A percentile compares a stretch with the other conserved stretches of the same genome.
Evolutionary conservation across 2,113 vertebrate genomes (phyloP).

Genomic region (Chelonoidis abingdonii): DNA sequence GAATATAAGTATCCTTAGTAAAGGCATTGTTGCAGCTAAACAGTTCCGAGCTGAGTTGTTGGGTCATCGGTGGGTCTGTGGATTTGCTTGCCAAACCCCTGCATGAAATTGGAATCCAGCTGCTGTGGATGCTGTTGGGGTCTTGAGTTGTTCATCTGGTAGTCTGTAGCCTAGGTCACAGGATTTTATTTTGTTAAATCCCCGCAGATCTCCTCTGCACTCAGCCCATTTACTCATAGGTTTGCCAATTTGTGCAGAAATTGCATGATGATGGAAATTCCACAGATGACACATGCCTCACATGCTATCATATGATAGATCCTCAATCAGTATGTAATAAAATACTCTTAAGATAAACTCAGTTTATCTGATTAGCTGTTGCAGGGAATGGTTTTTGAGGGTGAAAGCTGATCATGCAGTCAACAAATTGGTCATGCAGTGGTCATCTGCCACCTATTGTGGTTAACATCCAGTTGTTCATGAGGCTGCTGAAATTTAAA

Average conservation of each 20-base stretch:
- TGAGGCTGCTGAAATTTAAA: background rate
- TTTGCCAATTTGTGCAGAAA: conserved; percentile 10
- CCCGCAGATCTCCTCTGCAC: background rate
- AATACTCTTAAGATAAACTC: background rate
- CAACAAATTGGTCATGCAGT: background rate
- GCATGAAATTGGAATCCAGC: background rate
- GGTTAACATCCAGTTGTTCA: background rate
- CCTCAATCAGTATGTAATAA: background rate
- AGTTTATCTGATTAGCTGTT: background rate
- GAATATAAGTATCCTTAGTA: background rate
- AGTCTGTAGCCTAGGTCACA: background rate
- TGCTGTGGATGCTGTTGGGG: background rate
- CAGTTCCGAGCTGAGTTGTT: background rate
- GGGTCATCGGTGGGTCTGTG: background rate
- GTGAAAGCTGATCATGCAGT: background rate
- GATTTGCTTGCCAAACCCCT: background rate
- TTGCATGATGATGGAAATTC: background rate
- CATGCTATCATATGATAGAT: background rate
- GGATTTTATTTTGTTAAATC: background rate
- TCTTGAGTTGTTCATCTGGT: background rate
- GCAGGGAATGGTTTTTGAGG: conserved; percentile 1
- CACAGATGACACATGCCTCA: background rate
- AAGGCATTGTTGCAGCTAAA: background rate
- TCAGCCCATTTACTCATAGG: background rate
- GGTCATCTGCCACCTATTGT: background rate